These are phyloP conservation scores for Hirundichthys speculiger DNA, from an alignment of 2,113 vertebrate species.

Conservation along the genomic window DNA sequence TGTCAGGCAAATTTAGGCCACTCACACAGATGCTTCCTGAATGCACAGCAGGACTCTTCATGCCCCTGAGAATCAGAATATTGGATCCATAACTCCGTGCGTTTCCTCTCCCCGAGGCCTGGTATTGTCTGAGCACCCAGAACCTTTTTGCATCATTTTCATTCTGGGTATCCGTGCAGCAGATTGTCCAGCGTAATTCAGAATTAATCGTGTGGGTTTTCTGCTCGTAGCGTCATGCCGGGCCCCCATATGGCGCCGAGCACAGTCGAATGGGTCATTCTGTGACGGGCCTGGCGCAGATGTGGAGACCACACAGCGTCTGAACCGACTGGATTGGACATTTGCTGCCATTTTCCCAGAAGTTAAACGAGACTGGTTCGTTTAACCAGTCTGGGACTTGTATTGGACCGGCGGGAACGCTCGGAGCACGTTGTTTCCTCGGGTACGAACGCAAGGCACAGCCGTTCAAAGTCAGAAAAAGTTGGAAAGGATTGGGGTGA, in stretches of 20 bases:
- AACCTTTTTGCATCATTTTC: conserved; percentile 30
- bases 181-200: conserved; percentile 53
- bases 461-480: too few relatives aligned
- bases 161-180: conserved; percentile 36
- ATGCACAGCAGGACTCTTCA: conserved; percentile 26
- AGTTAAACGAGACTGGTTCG: conserved; percentile 1
- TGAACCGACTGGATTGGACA: background rate
- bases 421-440: too few relatives aligned
- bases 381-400: too few relatives aligned
- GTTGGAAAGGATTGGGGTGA: too few relatives aligned
- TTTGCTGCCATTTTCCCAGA: conserved; percentile 11
- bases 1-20: conserved; percentile 68
- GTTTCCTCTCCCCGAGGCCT: conserved; percentile 18
- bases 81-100: conserved; percentile 11
- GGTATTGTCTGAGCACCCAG: background rate
- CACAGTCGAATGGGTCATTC: conserved; percentile 37
- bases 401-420: too few relatives aligned
- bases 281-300: conserved; percentile 16
- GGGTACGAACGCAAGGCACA: too few relatives aligned
- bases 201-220: conserved; percentile 56
- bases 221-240: too few relatives aligned
- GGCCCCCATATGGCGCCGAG: conserved; percentile 36
- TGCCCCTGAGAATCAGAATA: conserved; percentile 20
- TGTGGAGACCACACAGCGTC: conserved; percentile 14
- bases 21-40: conserved; percentile 56